Evolutionary conservation across 2,797 vertebrate genomes (phyloP), one percentile per base, ranked within the genome.

Genomic region (Oreochromis grahami): DNA sequence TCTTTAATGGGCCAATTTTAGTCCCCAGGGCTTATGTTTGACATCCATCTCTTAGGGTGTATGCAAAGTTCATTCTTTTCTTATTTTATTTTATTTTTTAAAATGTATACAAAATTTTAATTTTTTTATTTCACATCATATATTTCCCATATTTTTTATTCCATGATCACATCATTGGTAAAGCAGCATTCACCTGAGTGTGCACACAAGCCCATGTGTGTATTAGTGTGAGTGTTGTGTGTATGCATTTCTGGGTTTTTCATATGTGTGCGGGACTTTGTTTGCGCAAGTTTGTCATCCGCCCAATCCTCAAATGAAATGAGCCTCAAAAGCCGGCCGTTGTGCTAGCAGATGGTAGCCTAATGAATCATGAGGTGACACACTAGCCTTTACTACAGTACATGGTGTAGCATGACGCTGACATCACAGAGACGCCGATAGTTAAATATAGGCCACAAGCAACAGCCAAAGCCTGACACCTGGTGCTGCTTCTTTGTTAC

Each of bases 321-420:
- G 68, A 85, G 81, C 76, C 85, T 82, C 79, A 21, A 70, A 70
- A 79, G 84, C 74, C 9, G 13, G 7, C 53, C 15, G 65, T 89
- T 82, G 79, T 81, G 79, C 80, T 74, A 86, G 80, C 94, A 94
- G 93, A 94, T 93, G 92, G 91, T 86, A 58, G 84, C 72, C 84
- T 83, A 89, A 91, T 95, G 94, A 92, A 92, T 95, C 92, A 93
- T 84, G 82, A 85, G 88, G 81, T 36, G 85, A 87, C 92, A 89
- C 87, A 78, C 89, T 81, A 90, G 84, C 87, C 87, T 92, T 90
- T 88, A 93, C 92, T 88, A 89, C 70, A 72, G 87, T 36, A 79
- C 91, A 80, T n/a, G 84, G 83, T 90, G 88, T 84, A 82, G 85
- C 84, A 84, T 80, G 79, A 85, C 52, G 72, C 85, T 79, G 84